Percentiles rank a stretch among this genome's conserved stretches.
phyloP scores from a whole-genome alignment of 2,888 invertebrate species.

The Ditula angustiorana region DNA sequence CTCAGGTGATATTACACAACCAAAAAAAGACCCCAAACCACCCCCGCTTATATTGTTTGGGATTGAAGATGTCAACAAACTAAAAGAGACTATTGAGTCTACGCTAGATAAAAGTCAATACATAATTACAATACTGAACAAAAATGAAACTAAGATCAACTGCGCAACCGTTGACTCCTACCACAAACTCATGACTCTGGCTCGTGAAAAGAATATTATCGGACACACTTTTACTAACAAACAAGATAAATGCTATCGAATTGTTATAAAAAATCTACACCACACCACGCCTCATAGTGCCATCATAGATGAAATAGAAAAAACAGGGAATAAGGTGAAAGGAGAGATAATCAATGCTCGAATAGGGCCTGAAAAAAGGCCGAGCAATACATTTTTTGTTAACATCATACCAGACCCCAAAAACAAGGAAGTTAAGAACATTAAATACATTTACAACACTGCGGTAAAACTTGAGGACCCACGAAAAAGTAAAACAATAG shows the following conservation, averaged over 20 bases:
- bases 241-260: too few species aligned
- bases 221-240: too few species aligned
- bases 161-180: background rate
- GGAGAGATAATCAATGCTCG: background rate
- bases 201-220: too few species aligned
- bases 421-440: background rate
- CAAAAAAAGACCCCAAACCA: conserved; percentile 2
- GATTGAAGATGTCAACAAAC: conserved; percentile 29
- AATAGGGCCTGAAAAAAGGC: background rate
- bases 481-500: background rate
- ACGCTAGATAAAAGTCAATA: background rate
- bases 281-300: too few species aligned
- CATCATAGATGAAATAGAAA: too few species aligned
- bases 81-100: conserved; percentile 11
- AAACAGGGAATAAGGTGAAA: background rate
- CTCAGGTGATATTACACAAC: too few species aligned
- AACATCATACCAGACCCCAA: background rate
- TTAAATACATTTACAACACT: background rate
- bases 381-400: background rate
- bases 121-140: background rate
- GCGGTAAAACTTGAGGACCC: background rate
- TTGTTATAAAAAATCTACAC: background rate
- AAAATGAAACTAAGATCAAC: background rate
- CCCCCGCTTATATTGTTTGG: conserved; percentile 27
- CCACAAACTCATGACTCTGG: background rate